phyloP scores from a whole-genome alignment of 2,797 vertebrate species.

The Melanotaenia boesemani region DNA sequence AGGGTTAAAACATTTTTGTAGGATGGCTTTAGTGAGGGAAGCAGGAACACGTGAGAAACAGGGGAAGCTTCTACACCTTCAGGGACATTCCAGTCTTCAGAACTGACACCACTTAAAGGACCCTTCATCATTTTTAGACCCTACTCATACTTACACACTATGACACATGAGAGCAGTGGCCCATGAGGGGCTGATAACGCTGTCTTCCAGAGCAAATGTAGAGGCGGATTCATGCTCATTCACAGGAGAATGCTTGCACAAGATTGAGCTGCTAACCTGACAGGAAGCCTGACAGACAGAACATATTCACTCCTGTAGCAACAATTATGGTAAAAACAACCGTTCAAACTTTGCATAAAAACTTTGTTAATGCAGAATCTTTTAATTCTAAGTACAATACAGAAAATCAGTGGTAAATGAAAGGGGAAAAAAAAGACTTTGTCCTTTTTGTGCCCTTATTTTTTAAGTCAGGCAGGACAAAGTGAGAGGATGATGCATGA shows the following conservation, averaged over 20 bases:
- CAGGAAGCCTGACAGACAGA: background rate
- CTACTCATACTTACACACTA: background rate
- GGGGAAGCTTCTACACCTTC: conserved; percentile 50
- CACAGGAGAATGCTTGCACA: background rate
- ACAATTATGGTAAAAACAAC: conserved; percentile 12
- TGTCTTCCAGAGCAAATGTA: conserved; percentile 14
- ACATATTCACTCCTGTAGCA: background rate
- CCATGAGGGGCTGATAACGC: conserved; percentile 16
- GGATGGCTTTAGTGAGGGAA: conserved; percentile 31
- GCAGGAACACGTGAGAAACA: conserved; percentile 50
- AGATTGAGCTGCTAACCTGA: conserved; percentile 1
- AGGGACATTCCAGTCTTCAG: conserved; percentile 70
- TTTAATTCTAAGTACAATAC: conserved; percentile 82
- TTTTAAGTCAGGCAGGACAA: conserved; percentile 48
- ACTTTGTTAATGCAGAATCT: conserved; percentile 67
- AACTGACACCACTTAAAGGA: conserved; percentile 39
- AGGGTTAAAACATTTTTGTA: conserved; percentile 39
- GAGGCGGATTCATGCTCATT: background rate
- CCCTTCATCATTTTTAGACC: conserved; percentile 25
- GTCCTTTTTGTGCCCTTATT: conserved; percentile 55
- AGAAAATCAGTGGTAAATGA: conserved; percentile 75
- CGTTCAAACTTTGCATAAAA: conserved; percentile 27
- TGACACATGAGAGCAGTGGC: background rate
- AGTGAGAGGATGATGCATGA: conserved; percentile 46
- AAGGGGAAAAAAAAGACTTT: conserved; percentile 54